phyloP scores from a whole-genome alignment of 2,113 vertebrate genomes.

The Hassar affinis region DNA sequence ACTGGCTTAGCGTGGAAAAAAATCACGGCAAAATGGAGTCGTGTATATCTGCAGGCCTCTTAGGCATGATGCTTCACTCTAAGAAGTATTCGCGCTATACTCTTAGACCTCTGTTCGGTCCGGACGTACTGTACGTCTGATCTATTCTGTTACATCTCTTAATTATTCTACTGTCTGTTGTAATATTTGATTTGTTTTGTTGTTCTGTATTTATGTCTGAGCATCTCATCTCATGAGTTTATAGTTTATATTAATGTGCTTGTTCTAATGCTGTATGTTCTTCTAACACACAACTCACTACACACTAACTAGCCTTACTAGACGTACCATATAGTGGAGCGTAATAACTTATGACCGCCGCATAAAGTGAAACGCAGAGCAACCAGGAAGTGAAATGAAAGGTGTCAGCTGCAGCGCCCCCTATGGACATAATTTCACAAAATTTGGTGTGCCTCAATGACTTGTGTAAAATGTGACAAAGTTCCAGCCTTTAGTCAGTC shows the following conservation, averaged over 20 bases:
- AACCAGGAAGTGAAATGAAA: too few species aligned
- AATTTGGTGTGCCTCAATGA: too few species aligned
- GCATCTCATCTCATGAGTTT: background rate
- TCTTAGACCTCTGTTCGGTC: background rate
- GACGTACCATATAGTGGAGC: too few species aligned
- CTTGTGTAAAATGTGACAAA: background rate
- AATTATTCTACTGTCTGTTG: background rate
- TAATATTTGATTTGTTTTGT: background rate
- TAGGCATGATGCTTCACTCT: background rate
- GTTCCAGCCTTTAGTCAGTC: background rate
- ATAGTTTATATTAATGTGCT: background rate
- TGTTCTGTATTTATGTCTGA: background rate
- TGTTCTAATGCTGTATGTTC: background rate
- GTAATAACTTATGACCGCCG: too few species aligned
- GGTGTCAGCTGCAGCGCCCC: too few species aligned
- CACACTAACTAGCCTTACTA: too few species aligned
- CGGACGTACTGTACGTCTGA: background rate
- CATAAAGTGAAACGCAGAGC: too few species aligned
- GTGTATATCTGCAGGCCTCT: conserved; percentile 5
- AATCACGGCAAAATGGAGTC: conserved; percentile 17
- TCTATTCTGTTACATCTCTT: background rate
- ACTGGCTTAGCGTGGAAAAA: conserved; percentile 40
- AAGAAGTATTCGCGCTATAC: background rate
- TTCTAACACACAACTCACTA: background rate
- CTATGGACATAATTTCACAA: too few species aligned